Percentiles rank a stretch among this genome's conserved stretches.
phyloP scores from a whole-genome alignment of 2,888 invertebrate species.

The Rutpela maculata region DNA sequence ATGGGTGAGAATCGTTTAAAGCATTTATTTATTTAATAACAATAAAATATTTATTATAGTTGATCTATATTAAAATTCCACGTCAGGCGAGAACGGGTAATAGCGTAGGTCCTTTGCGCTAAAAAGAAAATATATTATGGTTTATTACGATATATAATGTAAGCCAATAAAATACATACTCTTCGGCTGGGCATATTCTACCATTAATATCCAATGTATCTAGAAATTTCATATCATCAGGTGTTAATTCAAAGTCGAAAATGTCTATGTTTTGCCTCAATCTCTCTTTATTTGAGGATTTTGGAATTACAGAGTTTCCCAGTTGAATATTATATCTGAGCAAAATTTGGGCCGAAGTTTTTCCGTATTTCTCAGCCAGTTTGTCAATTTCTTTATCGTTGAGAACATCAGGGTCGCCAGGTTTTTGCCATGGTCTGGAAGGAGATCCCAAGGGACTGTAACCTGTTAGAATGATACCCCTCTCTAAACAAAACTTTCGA shows the following conservation, averaged over 20 bases:
- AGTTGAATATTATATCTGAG: slow-evolving; percentile 80
- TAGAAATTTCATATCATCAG: slow-evolving; percentile 81
- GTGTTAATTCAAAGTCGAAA: slow-evolving; percentile 82
- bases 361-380: slow-evolving; percentile 56
- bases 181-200: slow-evolving; percentile 77
- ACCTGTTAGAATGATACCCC: slow-evolving; percentile 83
- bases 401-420: slow-evolving; percentile 80
- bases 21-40: too few species aligned
- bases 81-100: neutral
- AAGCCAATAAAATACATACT: slow-evolving; percentile 73
- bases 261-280: slow-evolving; percentile 83
- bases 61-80: neutral
- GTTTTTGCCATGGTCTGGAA: slow-evolving; percentile 87
- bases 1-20: too few species aligned
- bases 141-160: neutral
- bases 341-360: slow-evolving; percentile 80
- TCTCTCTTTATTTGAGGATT: slow-evolving; percentile 83
- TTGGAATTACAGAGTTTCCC: slow-evolving; percentile 85
- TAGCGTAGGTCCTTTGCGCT: neutral
- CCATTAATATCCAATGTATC: slow-evolving; percentile 82
- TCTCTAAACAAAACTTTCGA: slow-evolving; percentile 82
- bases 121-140: neutral
- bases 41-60: too few species aligned
- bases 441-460: slow-evolving; percentile 91
- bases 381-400: slow-evolving; percentile 77